These are phyloP conservation scores for Diarsia brunnea DNA, from an alignment of 2,888 invertebrate genomes.

Conservation along the genomic window DNA sequence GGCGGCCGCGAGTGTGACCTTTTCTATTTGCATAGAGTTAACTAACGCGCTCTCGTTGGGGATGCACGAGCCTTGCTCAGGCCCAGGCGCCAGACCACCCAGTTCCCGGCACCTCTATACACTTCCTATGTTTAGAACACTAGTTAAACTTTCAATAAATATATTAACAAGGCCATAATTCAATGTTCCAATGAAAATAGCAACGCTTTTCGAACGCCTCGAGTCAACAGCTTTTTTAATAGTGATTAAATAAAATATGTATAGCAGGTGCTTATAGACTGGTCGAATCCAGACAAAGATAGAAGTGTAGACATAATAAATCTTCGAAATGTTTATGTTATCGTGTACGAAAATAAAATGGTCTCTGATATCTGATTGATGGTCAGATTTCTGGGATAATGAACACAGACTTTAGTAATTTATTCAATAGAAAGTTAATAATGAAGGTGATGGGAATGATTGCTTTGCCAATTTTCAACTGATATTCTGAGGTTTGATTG, in stretches of 20 bases:
- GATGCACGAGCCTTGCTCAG: constrained; percentile 67
- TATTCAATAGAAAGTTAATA: constrained; percentile 27
- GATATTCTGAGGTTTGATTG: not conserved
- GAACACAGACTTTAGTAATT: constrained; percentile 4
- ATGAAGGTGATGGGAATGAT: not conserved
- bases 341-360: constrained; percentile 22
- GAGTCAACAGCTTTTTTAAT: constrained; percentile 41
- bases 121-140: constrained; percentile 46
- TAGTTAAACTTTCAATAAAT: constrained; percentile 56
- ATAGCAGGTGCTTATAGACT: constrained; percentile 37
- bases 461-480: not conserved
- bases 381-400: constrained; percentile 6
- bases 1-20: constrained; percentile 61
- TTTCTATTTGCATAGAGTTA: constrained; percentile 73
- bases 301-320: constrained; percentile 36
- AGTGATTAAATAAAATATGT: constrained; percentile 27
- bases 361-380: constrained; percentile 36
- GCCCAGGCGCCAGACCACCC: constrained; percentile 72
- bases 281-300: constrained; percentile 25
- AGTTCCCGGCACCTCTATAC: constrained; percentile 46
- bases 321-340: constrained; percentile 24
- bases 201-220: constrained; percentile 50
- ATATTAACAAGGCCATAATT: constrained; percentile 57
- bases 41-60: constrained; percentile 69
- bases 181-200: constrained; percentile 53